These are phyloP conservation scores for Heliconius ethilla DNA, from an alignment of 2,888 invertebrate genomes.

Conservation along the genomic window DNA sequence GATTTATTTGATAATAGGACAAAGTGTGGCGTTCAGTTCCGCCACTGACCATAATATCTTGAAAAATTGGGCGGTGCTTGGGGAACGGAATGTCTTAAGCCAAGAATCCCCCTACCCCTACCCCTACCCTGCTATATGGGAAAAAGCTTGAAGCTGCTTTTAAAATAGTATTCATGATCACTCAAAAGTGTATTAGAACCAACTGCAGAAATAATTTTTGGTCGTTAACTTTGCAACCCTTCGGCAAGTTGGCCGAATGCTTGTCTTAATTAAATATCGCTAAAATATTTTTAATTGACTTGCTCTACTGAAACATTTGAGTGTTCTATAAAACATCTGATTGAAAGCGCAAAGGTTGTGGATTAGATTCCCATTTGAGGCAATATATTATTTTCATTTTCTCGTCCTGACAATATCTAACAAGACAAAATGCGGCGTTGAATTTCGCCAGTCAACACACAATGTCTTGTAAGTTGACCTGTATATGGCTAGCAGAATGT, in stretches of 20 bases:
- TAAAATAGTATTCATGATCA: conserved; percentile 7
- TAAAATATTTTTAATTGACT: conserved; percentile 9
- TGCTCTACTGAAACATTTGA: neutral
- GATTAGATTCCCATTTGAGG: neutral
- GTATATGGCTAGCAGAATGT: too few relatives aligned
- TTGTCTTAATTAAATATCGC: neutral
- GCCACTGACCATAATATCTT: neutral
- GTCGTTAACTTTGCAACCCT: conserved; percentile 23
- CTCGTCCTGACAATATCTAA: neutral
- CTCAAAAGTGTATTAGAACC: conserved; percentile 15
- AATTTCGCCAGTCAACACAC: neutral
- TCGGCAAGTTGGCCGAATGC: conserved; percentile 1
- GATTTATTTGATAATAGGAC: too few relatives aligned
- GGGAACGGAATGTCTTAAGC: neutral
- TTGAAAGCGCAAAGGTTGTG: too few relatives aligned
- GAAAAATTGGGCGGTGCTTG: neutral
- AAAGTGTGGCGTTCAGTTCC: neutral
- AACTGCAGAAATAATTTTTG: conserved; percentile 27
- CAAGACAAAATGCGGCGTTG: too few relatives aligned
- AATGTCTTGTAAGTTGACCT: too few relatives aligned
- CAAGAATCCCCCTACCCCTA: neutral
- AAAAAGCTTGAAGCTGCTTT: neutral
- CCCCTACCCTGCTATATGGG: too few relatives aligned
- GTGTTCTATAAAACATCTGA: too few relatives aligned
- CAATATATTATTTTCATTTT: neutral